Conservation (phyloP, 2,888 invertebrate genomes). For the Micoletzkya japonica region DNA sequence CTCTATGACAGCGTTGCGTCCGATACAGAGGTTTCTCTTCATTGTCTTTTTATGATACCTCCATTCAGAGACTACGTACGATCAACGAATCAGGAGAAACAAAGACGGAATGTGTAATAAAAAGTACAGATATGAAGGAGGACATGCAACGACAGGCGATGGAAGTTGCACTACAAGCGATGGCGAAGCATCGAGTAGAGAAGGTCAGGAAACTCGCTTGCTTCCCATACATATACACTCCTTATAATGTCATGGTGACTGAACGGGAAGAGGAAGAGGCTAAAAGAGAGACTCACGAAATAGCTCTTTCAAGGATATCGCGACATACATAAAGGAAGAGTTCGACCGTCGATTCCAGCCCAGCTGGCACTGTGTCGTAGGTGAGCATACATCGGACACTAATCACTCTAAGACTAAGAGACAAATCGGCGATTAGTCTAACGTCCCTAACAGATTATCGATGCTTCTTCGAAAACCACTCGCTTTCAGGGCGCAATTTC, state of each 20-base stretch:
- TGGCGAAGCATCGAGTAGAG: slow-evolving; percentile 31
- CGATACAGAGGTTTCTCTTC: too few relatives aligned
- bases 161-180: slow-evolving; percentile 30
- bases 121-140: slow-evolving; percentile 36
- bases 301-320: slow-evolving; percentile 31
- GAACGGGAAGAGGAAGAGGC: not conserved
- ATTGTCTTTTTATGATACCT: too few relatives aligned
- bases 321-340: slow-evolving; percentile 36
- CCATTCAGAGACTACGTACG: too few relatives aligned
- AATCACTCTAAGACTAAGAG: too few relatives aligned
- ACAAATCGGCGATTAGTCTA: too few relatives aligned
- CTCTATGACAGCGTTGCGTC: too few relatives aligned
- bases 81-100: too few relatives aligned
- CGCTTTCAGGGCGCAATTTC: slow-evolving; percentile 34
- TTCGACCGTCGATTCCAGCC: slow-evolving; percentile 34
- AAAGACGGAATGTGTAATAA: slow-evolving; percentile 25
- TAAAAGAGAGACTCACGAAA: not conserved
- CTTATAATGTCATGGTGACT: not conserved
- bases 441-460: too few relatives aligned
- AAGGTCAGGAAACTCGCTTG: slow-evolving; percentile 25
- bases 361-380: slow-evolving; percentile 34
- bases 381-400: too few relatives aligned
- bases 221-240: not conserved
- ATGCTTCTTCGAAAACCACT: too few relatives aligned
- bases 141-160: slow-evolving; percentile 33